Evolutionary conservation across 2,113 vertebrate genomes (phyloP), one percentile per base, ranked within the genome.

Genomic region (Oreotrochilus melanogaster): DNA sequence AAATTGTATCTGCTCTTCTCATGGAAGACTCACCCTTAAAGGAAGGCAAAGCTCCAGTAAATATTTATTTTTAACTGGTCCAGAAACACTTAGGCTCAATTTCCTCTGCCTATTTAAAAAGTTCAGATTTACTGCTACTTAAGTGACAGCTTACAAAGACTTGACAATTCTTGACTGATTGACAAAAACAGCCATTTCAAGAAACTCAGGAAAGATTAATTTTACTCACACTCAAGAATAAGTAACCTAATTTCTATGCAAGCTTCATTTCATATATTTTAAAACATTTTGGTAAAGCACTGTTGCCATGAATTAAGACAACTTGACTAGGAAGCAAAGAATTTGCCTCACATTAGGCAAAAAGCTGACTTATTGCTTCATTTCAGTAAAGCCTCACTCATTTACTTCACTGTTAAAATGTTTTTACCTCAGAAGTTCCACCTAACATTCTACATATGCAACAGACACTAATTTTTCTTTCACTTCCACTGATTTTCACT

Each of bases 241-340:
- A 35, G n/a, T 3, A 28, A 1, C 78, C 42, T 53, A 61, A 11
- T 39, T 39, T 39, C n/a, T 39, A 3, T 0, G 7, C 8, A 17
- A 70, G 54, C 16, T 11, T 23, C 7, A 37, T 9, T 84, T 64
- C 67, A 31, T 37, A 31, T 1, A 62, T 67, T 82, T 47, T 39
- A 43, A 33, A 1, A 1, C 11, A 43, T 27, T 61, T 69, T 57
- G 43, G 35, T 43, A 86, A 54, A 73, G 50, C 50, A 47, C 7
- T 28, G 30, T 21, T 86, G 45, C 4, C n/a, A n/a, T 56, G 43
- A 50, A 79, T 58, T 42, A 8, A 57, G n/a, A 39, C 28, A 78
- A 31, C 3, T 69, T 51, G 53, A 50, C 25, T 14, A 51, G 14
- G 24, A 62, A 81, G 33, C 8, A 54, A 58, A 67, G 48, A 11